These are phyloP conservation scores for Sycophila sp. DNA, from an alignment of 1,140 invertebrate species.

Conservation along the genomic window DNA sequence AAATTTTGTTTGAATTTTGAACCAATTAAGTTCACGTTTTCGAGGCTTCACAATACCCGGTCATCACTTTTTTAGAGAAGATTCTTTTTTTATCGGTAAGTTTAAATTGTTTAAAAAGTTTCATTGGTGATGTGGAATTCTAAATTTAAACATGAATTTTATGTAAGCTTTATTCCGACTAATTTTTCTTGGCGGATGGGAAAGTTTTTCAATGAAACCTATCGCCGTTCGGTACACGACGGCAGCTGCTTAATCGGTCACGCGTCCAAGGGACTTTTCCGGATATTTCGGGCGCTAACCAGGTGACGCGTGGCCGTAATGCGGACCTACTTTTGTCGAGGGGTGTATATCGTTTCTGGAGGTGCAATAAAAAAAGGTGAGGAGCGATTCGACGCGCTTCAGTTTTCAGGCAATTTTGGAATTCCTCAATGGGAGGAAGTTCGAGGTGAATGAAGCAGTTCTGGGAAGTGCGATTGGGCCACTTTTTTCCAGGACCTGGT, in stretches of 20 bases:
- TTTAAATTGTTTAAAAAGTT: too few relatives aligned
- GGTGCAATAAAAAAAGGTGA: not conserved
- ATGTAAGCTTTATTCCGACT: too few relatives aligned
- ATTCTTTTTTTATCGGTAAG: too few relatives aligned
- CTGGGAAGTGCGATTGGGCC: not conserved
- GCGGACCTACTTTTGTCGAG: not conserved
- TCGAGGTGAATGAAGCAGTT: not conserved
- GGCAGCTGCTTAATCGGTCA: slow-evolving; percentile 26
- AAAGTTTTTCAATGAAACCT: too few relatives aligned
- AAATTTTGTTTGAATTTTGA: too few relatives aligned
- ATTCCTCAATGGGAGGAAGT: not conserved
- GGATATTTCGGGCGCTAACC: slow-evolving; percentile 8
- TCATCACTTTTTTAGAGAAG: too few relatives aligned
- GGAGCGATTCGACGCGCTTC: slow-evolving; percentile 1
- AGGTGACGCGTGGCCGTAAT: not conserved
- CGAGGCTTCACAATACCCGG: too few relatives aligned
- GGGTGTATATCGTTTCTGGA: not conserved
- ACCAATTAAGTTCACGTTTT: too few relatives aligned
- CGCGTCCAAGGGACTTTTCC: not conserved
- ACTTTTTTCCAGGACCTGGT: slow-evolving; percentile 6
- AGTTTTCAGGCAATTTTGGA: slow-evolving; percentile 14
- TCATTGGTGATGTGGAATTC: too few relatives aligned
- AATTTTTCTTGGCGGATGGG: too few relatives aligned
- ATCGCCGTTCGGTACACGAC: not conserved
- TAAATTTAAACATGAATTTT: too few relatives aligned